A percentile compares a stretch with the other conserved stretches of the same genome.
Evolutionary conservation across 2,888 invertebrate species (phyloP).

Genomic region (Ditula angustiorana): DNA sequence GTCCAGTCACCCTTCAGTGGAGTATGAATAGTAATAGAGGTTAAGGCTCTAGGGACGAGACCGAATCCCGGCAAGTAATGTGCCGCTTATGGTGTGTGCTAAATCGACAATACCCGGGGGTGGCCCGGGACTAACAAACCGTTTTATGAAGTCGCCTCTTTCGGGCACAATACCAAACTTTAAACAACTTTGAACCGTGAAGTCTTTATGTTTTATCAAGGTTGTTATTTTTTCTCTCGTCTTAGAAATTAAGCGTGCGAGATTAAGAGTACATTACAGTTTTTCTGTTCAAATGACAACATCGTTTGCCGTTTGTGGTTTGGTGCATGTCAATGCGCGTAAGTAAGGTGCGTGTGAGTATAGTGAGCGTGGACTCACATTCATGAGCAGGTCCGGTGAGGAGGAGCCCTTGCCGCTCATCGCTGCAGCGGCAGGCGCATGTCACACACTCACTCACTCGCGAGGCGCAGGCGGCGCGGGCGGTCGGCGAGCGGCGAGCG

Average conservation of each 20-base stretch:
- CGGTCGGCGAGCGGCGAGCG: slow-evolving; percentile 77
- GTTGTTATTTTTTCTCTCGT: too few species aligned
- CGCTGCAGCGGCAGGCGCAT: slow-evolving; percentile 73
- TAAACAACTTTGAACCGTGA: slow-evolving; percentile 56
- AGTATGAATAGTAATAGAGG: slow-evolving; percentile 81
- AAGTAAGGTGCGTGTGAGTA: neutral
- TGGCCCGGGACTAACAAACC: slow-evolving; percentile 64
- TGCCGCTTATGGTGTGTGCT: slow-evolving; percentile 82
- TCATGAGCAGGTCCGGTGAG: slow-evolving; percentile 84
- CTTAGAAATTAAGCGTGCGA: slow-evolving; percentile 1
- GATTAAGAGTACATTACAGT: too few species aligned
- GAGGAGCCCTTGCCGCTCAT: slow-evolving; percentile 82
- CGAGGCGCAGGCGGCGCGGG: slow-evolving; percentile 76
- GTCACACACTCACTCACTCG: slow-evolving; percentile 80
- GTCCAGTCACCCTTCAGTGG: slow-evolving; percentile 53
- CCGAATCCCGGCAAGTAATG: slow-evolving; percentile 61
- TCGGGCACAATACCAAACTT: slow-evolving; percentile 63
- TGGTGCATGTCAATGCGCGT: slow-evolving; percentile 18
- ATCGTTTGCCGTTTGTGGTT: slow-evolving; percentile 23
- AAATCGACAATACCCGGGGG: slow-evolving; percentile 81
- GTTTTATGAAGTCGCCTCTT: slow-evolving; percentile 69
- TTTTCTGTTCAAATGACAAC: too few species aligned
- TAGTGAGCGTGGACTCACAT: slow-evolving; percentile 73
- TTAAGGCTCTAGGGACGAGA: slow-evolving; percentile 63
- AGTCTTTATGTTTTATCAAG: slow-evolving; percentile 43